phyloP scores from a whole-genome alignment of 2,888 invertebrate genomes.

The Syrista parreyssii region DNA sequence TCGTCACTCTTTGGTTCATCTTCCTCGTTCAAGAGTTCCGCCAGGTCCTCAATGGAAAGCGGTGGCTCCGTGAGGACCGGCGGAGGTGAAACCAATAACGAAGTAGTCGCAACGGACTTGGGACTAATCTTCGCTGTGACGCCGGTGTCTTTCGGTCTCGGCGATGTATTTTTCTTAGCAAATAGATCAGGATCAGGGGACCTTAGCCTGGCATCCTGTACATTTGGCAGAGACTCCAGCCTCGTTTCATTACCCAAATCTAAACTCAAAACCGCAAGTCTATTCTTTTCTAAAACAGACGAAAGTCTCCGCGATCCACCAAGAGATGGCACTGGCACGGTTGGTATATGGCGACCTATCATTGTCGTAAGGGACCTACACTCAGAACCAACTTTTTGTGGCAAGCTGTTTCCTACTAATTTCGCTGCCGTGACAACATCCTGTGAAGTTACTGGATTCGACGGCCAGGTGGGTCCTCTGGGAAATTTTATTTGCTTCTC shows the following conservation, averaged over 20 bases:
- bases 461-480: constrained; percentile 28
- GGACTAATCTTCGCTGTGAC: constrained; percentile 26
- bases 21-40: constrained; percentile 61
- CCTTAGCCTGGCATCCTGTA: constrained; percentile 35
- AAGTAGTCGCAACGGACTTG: constrained; percentile 30
- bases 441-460: constrained; percentile 24
- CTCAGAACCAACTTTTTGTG: constrained; percentile 28
- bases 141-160: constrained; percentile 33
- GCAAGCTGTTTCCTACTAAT: constrained; percentile 31
- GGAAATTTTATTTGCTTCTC: constrained; percentile 25
- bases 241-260: constrained; percentile 25
- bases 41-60: constrained; percentile 57
- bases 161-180: constrained; percentile 32
- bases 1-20: constrained; percentile 47
- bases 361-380: constrained; percentile 22
- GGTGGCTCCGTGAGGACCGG: constrained; percentile 54
- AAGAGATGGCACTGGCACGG: constrained; percentile 47
- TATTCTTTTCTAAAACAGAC: constrained; percentile 43
- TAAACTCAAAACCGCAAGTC: constrained; percentile 21
- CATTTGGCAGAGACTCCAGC: constrained; percentile 33
- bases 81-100: constrained; percentile 49
- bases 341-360: constrained; percentile 44
- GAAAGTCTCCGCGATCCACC: constrained; percentile 47
- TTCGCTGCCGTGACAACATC: constrained; percentile 34
- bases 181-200: constrained; percentile 47